Percentiles rank a stretch among this genome's conserved stretches.
Conservation (phyloP, 2,113 vertebrate genomes). For the human region DNA sequence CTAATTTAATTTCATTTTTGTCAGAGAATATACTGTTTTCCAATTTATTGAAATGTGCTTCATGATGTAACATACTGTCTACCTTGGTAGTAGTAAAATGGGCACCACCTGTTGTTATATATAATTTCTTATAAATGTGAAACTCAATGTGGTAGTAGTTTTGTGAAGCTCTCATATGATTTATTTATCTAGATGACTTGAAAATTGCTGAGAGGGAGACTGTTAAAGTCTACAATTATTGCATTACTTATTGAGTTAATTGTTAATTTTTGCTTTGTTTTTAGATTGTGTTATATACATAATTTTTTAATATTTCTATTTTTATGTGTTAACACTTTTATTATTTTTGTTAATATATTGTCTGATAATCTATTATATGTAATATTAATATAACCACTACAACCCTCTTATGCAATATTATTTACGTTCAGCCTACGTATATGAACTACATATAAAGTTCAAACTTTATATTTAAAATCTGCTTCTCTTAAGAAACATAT, state of each 20-base stretch:
- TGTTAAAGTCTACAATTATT: background rate
- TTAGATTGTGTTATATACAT: background rate
- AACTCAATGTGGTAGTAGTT: background rate
- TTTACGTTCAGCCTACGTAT: background rate
- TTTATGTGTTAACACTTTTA: background rate
- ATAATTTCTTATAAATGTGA: background rate
- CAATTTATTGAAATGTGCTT: too few species aligned
- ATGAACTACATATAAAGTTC: too few species aligned
- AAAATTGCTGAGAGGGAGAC: background rate
- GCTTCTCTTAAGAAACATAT: background rate
- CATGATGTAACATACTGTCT: too few species aligned
- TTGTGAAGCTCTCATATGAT: background rate
- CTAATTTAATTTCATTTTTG: background rate
- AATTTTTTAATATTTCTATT: background rate
- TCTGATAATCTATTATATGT: background rate
- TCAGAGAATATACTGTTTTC: too few species aligned
- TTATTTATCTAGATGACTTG: background rate
- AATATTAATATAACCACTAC: background rate
- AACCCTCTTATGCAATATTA: background rate
- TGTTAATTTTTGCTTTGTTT: background rate
- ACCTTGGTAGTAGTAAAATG: background rate
- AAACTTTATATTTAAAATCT: background rate
- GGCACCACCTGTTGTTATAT: background rate
- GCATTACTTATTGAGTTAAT: background rate
- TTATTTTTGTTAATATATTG: background rate